These are phyloP conservation scores for Melanotaenia trifasciata DNA, from an alignment of 2,797 vertebrate genomes.

Conservation along the genomic window DNA sequence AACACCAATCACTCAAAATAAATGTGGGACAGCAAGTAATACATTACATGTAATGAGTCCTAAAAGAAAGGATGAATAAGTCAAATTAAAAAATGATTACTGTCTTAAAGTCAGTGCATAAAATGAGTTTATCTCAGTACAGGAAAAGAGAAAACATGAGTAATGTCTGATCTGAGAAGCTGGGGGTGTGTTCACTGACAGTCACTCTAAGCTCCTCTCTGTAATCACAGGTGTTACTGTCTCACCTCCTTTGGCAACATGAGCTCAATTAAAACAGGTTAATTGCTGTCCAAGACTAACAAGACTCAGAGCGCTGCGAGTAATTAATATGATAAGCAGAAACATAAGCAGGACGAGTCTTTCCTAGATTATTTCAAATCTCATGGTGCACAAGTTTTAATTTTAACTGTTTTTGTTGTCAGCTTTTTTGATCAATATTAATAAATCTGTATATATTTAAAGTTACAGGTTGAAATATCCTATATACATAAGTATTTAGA, in stretches of 20 bases:
- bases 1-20: not conserved
- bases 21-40: not conserved
- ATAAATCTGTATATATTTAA: not conserved
- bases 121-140: not conserved
- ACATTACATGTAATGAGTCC: not conserved
- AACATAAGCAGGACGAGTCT: too few relatives aligned
- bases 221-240: conserved; percentile 38
- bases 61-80: not conserved
- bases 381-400: not conserved
- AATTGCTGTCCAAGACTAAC: conserved; percentile 42
- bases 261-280: conserved; percentile 52
- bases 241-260: not conserved
- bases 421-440: too few relatives aligned
- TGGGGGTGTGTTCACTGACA: not conserved
- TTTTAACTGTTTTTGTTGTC: not conserved
- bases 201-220: conserved; percentile 19
- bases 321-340: not conserved
- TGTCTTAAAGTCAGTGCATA: not conserved
- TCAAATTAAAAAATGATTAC: not conserved
- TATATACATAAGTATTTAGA: not conserved
- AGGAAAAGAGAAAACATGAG: not conserved
- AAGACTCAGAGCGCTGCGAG: not conserved
- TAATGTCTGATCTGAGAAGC: not conserved
- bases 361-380: not conserved
- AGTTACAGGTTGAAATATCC: not conserved